A percentile compares a stretch with the other conserved stretches of the same genome.
Evolutionary conservation across 2,113 vertebrate genomes (phyloP).

Genomic region (Apistogramma diplotaenia): DNA sequence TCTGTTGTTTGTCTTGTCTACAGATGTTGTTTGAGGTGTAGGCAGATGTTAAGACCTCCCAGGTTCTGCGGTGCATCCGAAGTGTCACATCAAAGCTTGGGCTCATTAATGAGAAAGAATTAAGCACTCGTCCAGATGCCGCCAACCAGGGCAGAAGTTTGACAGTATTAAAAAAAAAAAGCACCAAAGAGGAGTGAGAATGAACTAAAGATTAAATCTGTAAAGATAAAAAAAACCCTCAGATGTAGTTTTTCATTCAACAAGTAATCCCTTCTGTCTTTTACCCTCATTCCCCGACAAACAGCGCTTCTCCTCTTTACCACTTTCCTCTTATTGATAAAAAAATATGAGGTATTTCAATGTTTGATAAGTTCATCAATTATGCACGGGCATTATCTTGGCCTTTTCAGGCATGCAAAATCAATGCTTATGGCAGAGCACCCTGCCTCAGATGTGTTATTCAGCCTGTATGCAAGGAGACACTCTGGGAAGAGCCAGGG

Average conservation of each 20-base stretch:
- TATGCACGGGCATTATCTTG: conserved; percentile 61
- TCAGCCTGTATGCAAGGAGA: conserved; percentile 65
- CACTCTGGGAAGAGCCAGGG: conserved; percentile 75
- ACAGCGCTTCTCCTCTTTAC: background rate
- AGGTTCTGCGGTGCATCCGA: conserved; percentile 48
- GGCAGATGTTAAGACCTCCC: conserved; percentile 74
- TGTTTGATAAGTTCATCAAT: conserved; percentile 61
- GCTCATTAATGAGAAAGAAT: conserved; percentile 49
- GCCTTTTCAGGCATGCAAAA: conserved; percentile 68
- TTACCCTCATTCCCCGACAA: background rate
- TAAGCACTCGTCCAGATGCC: conserved; percentile 22
- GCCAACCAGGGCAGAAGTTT: background rate
- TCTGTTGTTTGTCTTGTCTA: conserved; percentile 47
- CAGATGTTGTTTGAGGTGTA: conserved; percentile 66
- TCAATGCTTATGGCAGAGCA: conserved; percentile 54
- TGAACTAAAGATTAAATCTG: background rate
- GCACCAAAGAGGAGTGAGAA: background rate
- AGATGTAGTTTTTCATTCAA: conserved; percentile 10
- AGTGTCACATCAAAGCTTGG: conserved; percentile 74
- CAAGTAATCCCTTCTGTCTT: conserved; percentile 25
- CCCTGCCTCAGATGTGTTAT: conserved; percentile 67
- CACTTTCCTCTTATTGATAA: conserved; percentile 21
- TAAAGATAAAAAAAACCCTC: background rate
- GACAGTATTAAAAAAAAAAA: background rate
- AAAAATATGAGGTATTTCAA: conserved; percentile 51